Base-by-base conservation (phyloP, 1,140 invertebrate species). In the Platyscapa corneri region DNA sequence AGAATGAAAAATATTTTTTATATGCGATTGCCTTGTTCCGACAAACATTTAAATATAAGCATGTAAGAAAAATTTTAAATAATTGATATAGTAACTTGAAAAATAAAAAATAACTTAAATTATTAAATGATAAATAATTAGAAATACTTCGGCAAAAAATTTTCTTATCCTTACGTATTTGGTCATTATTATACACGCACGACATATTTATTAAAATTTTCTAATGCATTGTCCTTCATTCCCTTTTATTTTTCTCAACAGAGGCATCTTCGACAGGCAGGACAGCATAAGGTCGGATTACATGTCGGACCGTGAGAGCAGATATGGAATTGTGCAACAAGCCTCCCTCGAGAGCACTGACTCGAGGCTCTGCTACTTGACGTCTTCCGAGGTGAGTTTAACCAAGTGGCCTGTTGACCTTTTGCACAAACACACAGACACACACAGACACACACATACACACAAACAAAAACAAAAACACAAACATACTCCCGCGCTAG, bases 291-390 rank as follows among this genome's bases (percentile, higher is more conserved):
- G 97, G 49, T 97, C 97, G 10, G 97, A 98, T 90, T 98, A 98
- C 93, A 95, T 97, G 93, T 97, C 97, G 89, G 97, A 98, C 92
- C 95, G 97, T 82, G 97, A 98, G 89, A 95, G 96, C 34, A 93
- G 94, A 86, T 95, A 97, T 85, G 97, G 97, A 93, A 97, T 98
- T 92, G 96, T 97, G 88, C 97, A 98, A 93, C 97, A 98, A 93
- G 97, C 97, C 65, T 98, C 97, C 79, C 96, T 98, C 77, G 97
- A 98, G 90, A 98, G 97, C 93, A 97, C 97, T 30, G 97, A 98
- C 94, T 98, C 97, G 80, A 95, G 97, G 88, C 96, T 98, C 82
- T 98, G 97, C 93, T 98, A 98, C 94, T 95, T 98, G 90, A 98
- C 97, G 87, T 98, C 97, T 81, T 98, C 97, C 88, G 97, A 98